Conservation (phyloP, 2,888 invertebrate genomes). For the Omphaloscelis lunosa region DNA sequence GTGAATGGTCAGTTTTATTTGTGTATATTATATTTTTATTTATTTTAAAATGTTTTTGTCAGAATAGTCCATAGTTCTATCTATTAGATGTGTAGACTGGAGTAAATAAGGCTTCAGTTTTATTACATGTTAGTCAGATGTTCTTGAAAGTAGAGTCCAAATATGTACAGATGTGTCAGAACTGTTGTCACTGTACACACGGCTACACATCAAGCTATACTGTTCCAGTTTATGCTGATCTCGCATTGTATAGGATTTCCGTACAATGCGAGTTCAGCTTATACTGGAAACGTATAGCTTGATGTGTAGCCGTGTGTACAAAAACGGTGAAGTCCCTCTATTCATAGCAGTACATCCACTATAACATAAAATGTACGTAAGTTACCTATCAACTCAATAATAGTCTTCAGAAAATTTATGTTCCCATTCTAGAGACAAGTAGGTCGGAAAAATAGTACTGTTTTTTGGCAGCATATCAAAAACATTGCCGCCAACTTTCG, state of each 20-base stretch:
- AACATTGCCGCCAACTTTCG: conserved; percentile 45
- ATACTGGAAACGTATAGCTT: too few relatives aligned
- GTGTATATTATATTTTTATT: conserved; percentile 5
- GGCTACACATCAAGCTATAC: too few relatives aligned
- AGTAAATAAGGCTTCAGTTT: not conserved
- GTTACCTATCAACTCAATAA: too few relatives aligned
- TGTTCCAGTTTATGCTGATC: too few relatives aligned
- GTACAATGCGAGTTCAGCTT: too few relatives aligned
- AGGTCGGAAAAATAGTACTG: conserved; percentile 33
- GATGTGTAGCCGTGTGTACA: too few relatives aligned
- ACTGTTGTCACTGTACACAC: too few relatives aligned
- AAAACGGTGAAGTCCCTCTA: too few relatives aligned
- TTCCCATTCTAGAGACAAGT: conserved; percentile 32
- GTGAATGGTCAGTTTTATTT: conserved; percentile 13
- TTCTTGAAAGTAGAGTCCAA: not conserved
- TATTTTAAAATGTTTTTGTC: not conserved
- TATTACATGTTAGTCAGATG: not conserved
- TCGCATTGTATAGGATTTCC: too few relatives aligned
- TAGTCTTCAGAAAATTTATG: too few relatives aligned
- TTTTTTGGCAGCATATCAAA: conserved; percentile 44
- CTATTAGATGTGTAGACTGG: not conserved
- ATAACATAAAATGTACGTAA: too few relatives aligned
- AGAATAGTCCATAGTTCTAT: not conserved
- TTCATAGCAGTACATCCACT: too few relatives aligned
- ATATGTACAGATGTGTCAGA: not conserved